phyloP scores from a whole-genome alignment of 2,113 vertebrate genomes.

The Gadus macrocephalus region DNA sequence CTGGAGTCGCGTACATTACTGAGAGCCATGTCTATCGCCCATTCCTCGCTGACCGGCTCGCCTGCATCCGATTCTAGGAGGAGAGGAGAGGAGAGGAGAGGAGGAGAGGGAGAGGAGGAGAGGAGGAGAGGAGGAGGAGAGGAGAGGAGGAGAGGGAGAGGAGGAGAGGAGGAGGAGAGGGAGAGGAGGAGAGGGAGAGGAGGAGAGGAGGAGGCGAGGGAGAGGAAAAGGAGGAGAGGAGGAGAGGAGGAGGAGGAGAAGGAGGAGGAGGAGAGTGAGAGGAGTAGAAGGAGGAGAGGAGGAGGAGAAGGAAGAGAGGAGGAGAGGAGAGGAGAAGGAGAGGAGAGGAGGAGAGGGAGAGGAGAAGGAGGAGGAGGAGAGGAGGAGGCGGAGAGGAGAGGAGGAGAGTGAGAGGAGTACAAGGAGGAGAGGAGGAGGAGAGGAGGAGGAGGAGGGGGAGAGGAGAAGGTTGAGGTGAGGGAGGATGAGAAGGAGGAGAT shows the following conservation, averaged over 20 bases:
- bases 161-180: not conserved
- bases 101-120: too few species aligned
- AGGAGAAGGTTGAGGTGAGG: not conserved
- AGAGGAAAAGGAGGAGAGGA: too few species aligned
- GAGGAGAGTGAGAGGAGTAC: not conserved
- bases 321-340: not conserved
- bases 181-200: not conserved
- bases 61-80: conserved; percentile 24
- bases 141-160: not conserved
- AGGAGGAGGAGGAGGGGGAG: not conserved
- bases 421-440: too few species aligned
- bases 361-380: not conserved
- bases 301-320: too few species aligned
- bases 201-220: not conserved
- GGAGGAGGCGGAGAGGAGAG: not conserved
- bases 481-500: too few species aligned
- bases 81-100: not conserved
- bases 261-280: too few species aligned
- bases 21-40: conserved; percentile 64
- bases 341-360: not conserved
- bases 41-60: conserved; percentile 37
- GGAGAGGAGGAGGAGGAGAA: too few species aligned
- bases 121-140: not conserved
- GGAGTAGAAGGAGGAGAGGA: not conserved
- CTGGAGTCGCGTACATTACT: conserved; percentile 57